A percentile compares a stretch with the other conserved stretches of the same genome.
Evolutionary conservation across 2,113 vertebrate species (phyloP).

Genomic region (Entosphenus tridentatus): DNA sequence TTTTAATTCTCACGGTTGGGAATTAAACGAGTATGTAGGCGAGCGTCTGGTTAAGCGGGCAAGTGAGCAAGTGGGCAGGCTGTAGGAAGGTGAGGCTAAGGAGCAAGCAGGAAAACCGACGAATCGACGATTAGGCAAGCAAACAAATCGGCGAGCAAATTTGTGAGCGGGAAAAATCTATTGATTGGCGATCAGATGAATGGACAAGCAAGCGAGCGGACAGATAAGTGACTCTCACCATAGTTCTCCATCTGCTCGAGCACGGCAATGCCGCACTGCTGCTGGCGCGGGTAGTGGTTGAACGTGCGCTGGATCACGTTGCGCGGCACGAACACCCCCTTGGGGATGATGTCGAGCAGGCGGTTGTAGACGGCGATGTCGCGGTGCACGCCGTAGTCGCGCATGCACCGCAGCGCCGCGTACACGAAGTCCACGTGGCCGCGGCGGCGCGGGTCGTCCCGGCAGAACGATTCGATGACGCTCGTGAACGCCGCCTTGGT

Average conservation of each 20-base stretch:
- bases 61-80: no score
- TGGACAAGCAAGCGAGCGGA: no score
- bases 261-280: conserved; percentile 43
- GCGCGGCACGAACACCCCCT: conserved; percentile 45
- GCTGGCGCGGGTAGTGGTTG: conserved; percentile 54
- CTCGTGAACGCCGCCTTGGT: conserved; percentile 31
- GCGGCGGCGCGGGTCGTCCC: conserved; percentile 26
- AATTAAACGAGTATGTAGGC: no score
- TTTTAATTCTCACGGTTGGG: no score
- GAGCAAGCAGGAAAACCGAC: no score
- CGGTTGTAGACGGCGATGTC: conserved; percentile 47
- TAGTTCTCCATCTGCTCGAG: conserved; percentile 61
- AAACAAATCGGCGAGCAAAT: no score
- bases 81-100: no score
- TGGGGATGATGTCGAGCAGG: conserved; percentile 55
- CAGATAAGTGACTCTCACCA: conserved; percentile 19
- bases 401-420: conserved; percentile 49
- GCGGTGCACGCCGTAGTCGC: conserved; percentile 36
- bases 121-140: no score
- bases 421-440: conserved; percentile 71
- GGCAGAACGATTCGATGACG: conserved; percentile 27
- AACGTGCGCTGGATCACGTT: conserved; percentile 48
- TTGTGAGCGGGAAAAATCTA: no score
- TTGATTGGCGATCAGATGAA: no score
- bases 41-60: no score